A percentile compares a stretch with the other conserved stretches of the same genome.
Evolutionary conservation across 1,140 invertebrate species (phyloP).

Genomic region (Ceratosolen solmsi): DNA sequence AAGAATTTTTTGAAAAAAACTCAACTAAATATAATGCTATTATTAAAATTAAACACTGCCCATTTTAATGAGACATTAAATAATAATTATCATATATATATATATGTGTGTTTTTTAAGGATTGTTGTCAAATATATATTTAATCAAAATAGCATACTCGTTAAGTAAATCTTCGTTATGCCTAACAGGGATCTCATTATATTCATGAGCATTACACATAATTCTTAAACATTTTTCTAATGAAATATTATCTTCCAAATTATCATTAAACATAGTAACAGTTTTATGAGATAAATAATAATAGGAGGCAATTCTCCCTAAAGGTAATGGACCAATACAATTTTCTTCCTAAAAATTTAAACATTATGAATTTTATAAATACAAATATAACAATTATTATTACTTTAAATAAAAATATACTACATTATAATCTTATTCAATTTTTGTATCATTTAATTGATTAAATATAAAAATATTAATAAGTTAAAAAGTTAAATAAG

Average conservation of each 20-base stretch:
- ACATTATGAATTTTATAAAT: not conserved
- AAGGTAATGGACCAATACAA: constrained; percentile 83
- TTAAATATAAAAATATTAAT: constrained; percentile 10
- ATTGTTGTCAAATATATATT: not conserved
- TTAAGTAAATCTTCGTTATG: constrained; percentile 99
- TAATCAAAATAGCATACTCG: constrained; percentile 75
- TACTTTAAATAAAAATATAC: constrained; percentile 37
- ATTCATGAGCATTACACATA: constrained; percentile 91
- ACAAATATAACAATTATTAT: not conserved
- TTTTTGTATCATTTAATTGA: not conserved
- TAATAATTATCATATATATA: not conserved
- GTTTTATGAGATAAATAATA: constrained; percentile 98
- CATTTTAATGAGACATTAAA: not conserved
- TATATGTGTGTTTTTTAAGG: not conserved
- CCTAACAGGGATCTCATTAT: constrained; percentile 94
- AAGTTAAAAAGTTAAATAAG: no score
- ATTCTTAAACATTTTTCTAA: constrained; percentile 86
- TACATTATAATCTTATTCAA: not conserved
- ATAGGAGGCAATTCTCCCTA: constrained; percentile 95
- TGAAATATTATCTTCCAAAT: constrained; percentile 78
- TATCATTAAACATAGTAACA: constrained; percentile 86
- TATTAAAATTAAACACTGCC: constrained; percentile 20
- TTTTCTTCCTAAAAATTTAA: constrained; percentile 78
- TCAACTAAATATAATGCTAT: constrained; percentile 5
- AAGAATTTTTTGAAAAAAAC: no score